phyloP scores from a whole-genome alignment of 2,797 vertebrate species.

The Acrocephalus scirpaceus region DNA sequence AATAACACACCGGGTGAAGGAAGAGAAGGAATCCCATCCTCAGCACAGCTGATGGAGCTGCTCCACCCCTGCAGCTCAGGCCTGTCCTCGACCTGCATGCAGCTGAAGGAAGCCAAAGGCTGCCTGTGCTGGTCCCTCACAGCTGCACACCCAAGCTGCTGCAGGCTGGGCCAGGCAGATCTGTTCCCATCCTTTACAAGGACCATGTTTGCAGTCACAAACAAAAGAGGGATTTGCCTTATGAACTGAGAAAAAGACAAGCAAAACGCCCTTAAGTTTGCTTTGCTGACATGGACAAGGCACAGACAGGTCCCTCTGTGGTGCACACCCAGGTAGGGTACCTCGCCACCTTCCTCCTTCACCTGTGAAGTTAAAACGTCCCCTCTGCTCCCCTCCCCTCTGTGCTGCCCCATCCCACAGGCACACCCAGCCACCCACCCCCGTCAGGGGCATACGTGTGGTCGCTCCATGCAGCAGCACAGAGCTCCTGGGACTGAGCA shows the following conservation, averaged over 20 bases:
- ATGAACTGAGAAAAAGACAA: neutral
- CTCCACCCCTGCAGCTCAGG: neutral
- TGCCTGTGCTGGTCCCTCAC: neutral
- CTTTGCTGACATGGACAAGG: neutral
- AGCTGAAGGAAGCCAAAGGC: neutral
- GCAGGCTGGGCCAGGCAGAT: neutral
- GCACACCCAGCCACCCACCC: neutral
- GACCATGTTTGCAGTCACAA: neutral
- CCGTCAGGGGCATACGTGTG: fast-evolving
- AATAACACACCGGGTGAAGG: fast-evolving
- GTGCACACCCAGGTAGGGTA: neutral
- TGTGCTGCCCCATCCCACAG: neutral
- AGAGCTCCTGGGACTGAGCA: neutral
- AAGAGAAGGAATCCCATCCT: neutral
- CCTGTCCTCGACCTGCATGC: fast-evolving
- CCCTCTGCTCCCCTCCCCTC: neutral
- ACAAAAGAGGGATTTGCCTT: neutral
- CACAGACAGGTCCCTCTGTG: neutral
- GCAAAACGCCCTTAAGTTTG: neutral
- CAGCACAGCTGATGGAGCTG: neutral
- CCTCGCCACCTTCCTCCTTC: neutral
- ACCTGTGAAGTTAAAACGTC: fast-evolving
- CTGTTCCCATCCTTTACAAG: neutral
- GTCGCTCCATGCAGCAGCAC: neutral
- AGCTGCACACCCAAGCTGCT: neutral